Base-by-base conservation (phyloP, 2,113 vertebrate species). In the Tyto alba region DNA sequence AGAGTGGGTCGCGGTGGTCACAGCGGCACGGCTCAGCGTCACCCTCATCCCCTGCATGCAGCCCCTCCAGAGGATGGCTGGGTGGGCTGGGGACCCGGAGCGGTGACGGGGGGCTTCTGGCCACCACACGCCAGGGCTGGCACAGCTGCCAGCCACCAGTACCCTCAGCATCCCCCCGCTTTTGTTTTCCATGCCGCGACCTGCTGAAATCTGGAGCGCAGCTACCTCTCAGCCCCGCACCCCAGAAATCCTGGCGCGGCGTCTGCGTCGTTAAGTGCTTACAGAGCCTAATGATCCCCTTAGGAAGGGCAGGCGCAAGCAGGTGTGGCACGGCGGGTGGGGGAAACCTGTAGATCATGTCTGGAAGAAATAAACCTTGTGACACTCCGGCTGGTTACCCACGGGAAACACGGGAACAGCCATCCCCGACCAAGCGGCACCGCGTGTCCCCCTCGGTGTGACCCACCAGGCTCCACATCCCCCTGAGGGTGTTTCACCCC, bases 1-100 rank as follows among this genome's bases (percentile, higher is more conserved):
- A 0, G 25, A 48, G 57, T 0, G 0, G 41, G 29, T 38, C 32
- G 23, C 0, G 0, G 27, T 1, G 1, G 11, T 55, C 69, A 36
- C 48, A 17, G 19, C 0, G 0, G n/a, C n/a, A 41, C 0, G 1
- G 53, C 47, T 82, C 56, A 20, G 38, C 38, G 60, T 43, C 64
- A 78, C 20, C 40, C 38, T 32, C 0, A 0, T 47, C 69, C 50
- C 45, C 21, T 14, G n/a, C 59, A 52, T 0, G 0, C 19, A 45
- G 36, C 59, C 19, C 8, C 30, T 62, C 38, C 0, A 0, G 26
- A 73, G 30, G 59, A 60, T 2, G 4, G 29, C 11, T 63, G 52
- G 21, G 29, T 20, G 18, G 38, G 40, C 1, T 79, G 67, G 50
- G 75, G 34, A 88, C 15, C 10, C 1, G 0, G 30, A 83, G 16